Base-by-base conservation (phyloP, 2,888 invertebrate species). In the Epinotia ramella region DNA sequence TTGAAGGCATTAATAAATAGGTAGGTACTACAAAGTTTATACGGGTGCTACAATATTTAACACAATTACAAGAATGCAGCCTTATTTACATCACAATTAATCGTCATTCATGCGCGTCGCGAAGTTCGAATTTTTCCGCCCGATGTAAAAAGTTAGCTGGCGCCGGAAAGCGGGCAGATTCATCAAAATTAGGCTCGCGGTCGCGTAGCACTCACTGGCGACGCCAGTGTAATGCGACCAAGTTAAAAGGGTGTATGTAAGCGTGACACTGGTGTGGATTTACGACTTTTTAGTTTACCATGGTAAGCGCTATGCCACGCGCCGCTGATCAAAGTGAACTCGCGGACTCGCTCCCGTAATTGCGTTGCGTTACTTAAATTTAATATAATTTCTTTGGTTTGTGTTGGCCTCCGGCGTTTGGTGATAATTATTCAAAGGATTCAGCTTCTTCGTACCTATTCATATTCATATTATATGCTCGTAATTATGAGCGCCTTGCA, bases 251-350 rank as follows among this genome's bases (percentile, higher is more conserved):
- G 2, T 53, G n/a, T 33, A 53, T 33, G 53, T 49, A 5, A 28
- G 53, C 12, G 33, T 16, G 18, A 53, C 56, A 33, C 3, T 24
- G 12, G 24, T 49, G 16, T 28, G 2, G 0, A 28, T 13, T 12
- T 53, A 66, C n/a, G 28, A 12, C 53, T 66, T 66, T 66, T 33
- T 6, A 53, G 7, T 0, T 46, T 65, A 66, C 6, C 2, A 28
- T 12, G 24, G 53, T 66, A 33, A 24, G 69, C 59, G 71, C 77
- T 80, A 81, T 80, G 84, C 81, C 81, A 83, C 82, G 82, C 81
- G 77, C 81, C 79, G 78, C 78, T 80, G 79, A 80, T 85, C 87
- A 85, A 84, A 85, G 85, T 71, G 66, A 65, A 16, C 59, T 24
- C 63, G 9, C 20, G 46, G 46, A 70, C 72, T 60, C 65, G 20